Evolutionary conservation across 2,797 vertebrate species (phyloP).

Genomic region (Margarornis squamiger): DNA sequence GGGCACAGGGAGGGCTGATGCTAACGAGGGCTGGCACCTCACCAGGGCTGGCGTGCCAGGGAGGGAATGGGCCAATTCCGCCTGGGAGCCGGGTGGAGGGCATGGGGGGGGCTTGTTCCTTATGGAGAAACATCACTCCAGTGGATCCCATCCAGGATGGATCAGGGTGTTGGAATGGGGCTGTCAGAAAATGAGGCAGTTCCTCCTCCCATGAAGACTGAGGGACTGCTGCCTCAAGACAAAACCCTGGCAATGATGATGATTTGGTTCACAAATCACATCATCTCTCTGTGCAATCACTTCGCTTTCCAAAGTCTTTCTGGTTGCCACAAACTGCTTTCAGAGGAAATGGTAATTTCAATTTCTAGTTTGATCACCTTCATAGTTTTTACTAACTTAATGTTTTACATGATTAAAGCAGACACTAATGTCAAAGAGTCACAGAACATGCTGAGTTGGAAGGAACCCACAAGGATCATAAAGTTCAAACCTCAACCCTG

Average conservation of each 20-base stretch:
- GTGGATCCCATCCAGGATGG: background rate
- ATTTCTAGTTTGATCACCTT: background rate
- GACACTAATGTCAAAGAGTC: background rate
- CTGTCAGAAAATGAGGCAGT: background rate
- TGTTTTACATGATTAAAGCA: background rate
- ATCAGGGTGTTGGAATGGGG: background rate
- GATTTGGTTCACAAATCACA: slow-evolving; percentile 5
- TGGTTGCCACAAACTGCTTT: background rate
- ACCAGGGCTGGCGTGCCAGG: background rate
- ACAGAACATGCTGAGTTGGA: background rate
- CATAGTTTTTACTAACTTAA: background rate
- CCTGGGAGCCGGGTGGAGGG: background rate
- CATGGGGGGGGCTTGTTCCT: background rate
- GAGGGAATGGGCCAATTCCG: background rate
- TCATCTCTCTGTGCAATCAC: background rate
- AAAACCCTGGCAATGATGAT: background rate
- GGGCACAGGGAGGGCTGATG: background rate
- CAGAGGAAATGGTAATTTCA: background rate
- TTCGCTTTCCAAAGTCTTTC: background rate
- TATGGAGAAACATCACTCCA: background rate
- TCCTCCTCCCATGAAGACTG: background rate
- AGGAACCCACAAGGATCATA: too few relatives aligned
- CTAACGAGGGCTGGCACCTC: background rate
- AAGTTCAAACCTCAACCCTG: too few relatives aligned
- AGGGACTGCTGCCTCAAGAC: background rate